Conservation (phyloP, 2,888 invertebrate species). For the Antheraea yamamai region DNA sequence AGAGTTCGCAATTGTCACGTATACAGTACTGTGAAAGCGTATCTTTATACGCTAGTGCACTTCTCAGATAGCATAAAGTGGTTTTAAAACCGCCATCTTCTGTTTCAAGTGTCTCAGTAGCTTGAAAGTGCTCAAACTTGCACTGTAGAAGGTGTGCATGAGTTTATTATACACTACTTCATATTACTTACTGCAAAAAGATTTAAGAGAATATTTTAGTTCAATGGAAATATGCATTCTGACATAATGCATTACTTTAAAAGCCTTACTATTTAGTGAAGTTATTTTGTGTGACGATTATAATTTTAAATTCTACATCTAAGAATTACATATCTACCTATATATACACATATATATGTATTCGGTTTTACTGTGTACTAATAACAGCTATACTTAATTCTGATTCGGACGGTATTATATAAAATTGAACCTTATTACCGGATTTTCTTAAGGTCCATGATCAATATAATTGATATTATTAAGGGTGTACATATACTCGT, state of each 20-base stretch:
- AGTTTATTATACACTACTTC: constrained; percentile 6
- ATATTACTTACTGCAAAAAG: neutral
- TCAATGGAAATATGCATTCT: neutral
- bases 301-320: too few relatives aligned
- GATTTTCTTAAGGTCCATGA: too few relatives aligned
- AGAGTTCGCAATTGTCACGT: constrained; percentile 29
- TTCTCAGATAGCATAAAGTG: constrained; percentile 56
- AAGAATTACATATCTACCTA: too few relatives aligned
- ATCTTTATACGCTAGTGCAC: constrained; percentile 61
- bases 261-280: too few relatives aligned
- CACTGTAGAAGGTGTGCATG: constrained; percentile 22
- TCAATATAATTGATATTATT: too few relatives aligned
- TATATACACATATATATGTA: neutral
- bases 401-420: too few relatives aligned
- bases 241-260: too few relatives aligned
- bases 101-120: constrained; percentile 48
- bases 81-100: constrained; percentile 54
- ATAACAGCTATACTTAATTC: neutral
- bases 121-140: constrained; percentile 42
- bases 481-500: too few relatives aligned
- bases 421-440: too few relatives aligned
- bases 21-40: constrained; percentile 43
- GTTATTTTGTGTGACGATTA: too few relatives aligned
- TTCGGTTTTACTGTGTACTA: neutral
- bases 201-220: neutral